These are phyloP conservation scores for Lagria hirta DNA, from an alignment of 2,888 invertebrate species.

Conservation along the genomic window DNA sequence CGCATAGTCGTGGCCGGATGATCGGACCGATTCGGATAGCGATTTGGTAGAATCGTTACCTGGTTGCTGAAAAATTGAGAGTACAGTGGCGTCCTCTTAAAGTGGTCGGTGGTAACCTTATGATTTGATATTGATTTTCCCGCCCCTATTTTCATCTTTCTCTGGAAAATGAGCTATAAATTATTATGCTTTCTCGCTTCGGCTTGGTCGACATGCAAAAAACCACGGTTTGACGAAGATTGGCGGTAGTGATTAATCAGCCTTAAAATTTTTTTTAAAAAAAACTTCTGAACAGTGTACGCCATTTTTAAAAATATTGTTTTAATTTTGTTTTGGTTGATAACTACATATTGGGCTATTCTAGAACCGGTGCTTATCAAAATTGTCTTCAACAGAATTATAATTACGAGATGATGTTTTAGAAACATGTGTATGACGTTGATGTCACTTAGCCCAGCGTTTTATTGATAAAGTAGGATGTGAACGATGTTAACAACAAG, in stretches of 20 bases:
- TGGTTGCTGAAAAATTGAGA: slow-evolving; percentile 22
- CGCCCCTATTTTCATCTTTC: slow-evolving; percentile 50
- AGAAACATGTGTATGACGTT: slow-evolving; percentile 12
- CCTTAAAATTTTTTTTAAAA: too few relatives aligned
- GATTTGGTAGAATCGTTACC: too few relatives aligned
- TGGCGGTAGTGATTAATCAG: slow-evolving; percentile 10
- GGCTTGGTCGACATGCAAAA: slow-evolving; percentile 17
- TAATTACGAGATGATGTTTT: slow-evolving; percentile 7
- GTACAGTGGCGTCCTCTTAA: slow-evolving; percentile 42
- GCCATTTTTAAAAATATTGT: too few relatives aligned
- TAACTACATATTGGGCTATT: too few relatives aligned
- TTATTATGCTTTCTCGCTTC: slow-evolving; percentile 46
- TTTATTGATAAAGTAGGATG: slow-evolving; percentile 16
- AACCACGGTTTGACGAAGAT: slow-evolving; percentile 8
- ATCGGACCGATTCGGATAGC: slow-evolving; percentile 35
- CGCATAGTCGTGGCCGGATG: slow-evolving; percentile 45
- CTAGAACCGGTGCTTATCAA: too few relatives aligned
- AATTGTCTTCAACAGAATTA: too few relatives aligned
- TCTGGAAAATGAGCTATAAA: slow-evolving; percentile 50
- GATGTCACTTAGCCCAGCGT: slow-evolving; percentile 4
- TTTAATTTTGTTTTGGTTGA: too few relatives aligned
- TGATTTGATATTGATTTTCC: slow-evolving; percentile 51
- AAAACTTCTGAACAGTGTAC: too few relatives aligned
- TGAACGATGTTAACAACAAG: slow-evolving; percentile 12
- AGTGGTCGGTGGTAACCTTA: slow-evolving; percentile 23